Conservation (phyloP, 2,888 invertebrate genomes). For the Microctonus aethiopoides region DNA sequence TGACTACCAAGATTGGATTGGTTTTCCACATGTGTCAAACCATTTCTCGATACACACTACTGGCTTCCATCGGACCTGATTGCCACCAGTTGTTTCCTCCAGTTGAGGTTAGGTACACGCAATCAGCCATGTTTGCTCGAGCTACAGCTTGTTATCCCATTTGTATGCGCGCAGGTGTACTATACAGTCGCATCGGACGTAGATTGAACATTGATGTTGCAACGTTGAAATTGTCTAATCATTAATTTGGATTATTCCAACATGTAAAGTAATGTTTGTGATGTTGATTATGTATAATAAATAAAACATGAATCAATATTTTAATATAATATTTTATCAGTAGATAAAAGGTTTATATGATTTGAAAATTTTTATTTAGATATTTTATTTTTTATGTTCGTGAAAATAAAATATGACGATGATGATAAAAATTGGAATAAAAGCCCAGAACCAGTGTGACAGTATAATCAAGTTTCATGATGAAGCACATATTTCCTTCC, state of each 20-base stretch:
- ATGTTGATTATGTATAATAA: not conserved
- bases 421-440: not conserved
- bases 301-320: not conserved
- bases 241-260: constrained; percentile 3
- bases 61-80: constrained; percentile 38
- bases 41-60: constrained; percentile 28
- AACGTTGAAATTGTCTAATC: constrained; percentile 1
- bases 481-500: constrained; percentile 14
- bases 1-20: not conserved
- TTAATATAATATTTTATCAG: not conserved
- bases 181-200: constrained; percentile 17
- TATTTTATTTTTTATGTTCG: too few species aligned
- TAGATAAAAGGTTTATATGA: not conserved
- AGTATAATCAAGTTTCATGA: constrained; percentile 13
- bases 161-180: constrained; percentile 41
- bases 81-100: constrained; percentile 44
- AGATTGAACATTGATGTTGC: constrained; percentile 11
- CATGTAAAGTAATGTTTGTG: not conserved
- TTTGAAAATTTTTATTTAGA: too few species aligned
- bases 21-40: constrained; percentile 17
- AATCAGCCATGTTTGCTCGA: constrained; percentile 55
- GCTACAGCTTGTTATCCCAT: constrained; percentile 55
- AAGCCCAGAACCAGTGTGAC: not conserved
- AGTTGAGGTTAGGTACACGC: constrained; percentile 51
- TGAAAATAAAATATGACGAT: not conserved